These are phyloP conservation scores for Tiliacea citrago DNA, from an alignment of 2,888 invertebrate species.

Conservation along the genomic window DNA sequence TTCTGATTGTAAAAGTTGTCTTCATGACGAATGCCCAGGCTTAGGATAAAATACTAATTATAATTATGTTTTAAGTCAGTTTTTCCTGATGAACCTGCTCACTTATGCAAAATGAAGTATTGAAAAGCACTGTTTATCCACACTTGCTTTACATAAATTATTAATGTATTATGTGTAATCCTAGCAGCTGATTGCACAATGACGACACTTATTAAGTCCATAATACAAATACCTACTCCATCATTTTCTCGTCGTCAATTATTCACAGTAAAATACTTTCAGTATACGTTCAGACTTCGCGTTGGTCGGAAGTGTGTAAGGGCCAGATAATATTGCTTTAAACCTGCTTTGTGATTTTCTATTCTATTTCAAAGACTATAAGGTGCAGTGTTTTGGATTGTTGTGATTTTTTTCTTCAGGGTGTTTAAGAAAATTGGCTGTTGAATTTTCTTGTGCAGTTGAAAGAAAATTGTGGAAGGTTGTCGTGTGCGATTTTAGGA, in stretches of 20 bases:
- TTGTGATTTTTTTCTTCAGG: background rate
- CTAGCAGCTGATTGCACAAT: constrained; percentile 46
- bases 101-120: background rate
- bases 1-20: too few relatives aligned
- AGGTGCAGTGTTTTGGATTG: constrained; percentile 24
- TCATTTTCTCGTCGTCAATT: constrained; percentile 29
- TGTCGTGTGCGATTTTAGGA: background rate
- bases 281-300: constrained; percentile 41
- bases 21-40: too few relatives aligned
- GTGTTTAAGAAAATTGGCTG: background rate
- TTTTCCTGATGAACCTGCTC: background rate
- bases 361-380: accelerated
- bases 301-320: constrained; percentile 27
- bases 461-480: background rate
- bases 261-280: constrained; percentile 46
- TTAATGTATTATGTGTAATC: constrained; percentile 21
- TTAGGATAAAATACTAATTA: background rate
- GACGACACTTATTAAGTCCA: constrained; percentile 41
- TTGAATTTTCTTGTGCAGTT: background rate
- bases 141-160: background rate
- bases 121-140: constrained; percentile 7
- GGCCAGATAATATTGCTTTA: background rate
- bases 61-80: background rate
- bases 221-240: background rate
- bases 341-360: background rate